phyloP scores from a whole-genome alignment of 2,888 invertebrate species.

The Cosmia pyralina region DNA sequence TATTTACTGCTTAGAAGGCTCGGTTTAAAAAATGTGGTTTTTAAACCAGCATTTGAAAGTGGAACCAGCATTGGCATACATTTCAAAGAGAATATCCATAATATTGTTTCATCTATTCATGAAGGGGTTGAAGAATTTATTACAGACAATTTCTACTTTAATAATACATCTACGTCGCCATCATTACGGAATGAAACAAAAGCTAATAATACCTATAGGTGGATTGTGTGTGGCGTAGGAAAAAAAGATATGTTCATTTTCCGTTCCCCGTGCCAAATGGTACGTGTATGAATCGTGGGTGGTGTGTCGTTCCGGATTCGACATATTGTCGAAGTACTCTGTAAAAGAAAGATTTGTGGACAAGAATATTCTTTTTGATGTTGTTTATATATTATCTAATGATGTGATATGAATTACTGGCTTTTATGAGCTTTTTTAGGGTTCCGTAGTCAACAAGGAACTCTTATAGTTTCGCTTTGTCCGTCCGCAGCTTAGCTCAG shows the following conservation, averaged over 20 bases:
- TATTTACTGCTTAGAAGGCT: not conserved
- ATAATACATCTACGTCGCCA: conserved; percentile 18
- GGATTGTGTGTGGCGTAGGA: conserved; percentile 18
- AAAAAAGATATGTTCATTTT: conserved; percentile 26
- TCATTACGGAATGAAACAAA: conserved; percentile 14
- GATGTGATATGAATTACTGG: not conserved
- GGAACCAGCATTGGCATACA: not conserved
- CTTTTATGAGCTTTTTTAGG: not conserved
- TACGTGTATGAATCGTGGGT: conserved; percentile 41
- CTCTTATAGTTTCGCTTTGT: too few species aligned
- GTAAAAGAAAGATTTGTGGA: conserved; percentile 4
- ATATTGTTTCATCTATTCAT: conserved; percentile 9
- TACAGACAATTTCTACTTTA: not conserved
- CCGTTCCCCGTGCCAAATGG: conserved; percentile 49
- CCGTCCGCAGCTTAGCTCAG: too few species aligned
- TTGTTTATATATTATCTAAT: not conserved
- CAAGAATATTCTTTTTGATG: not conserved
- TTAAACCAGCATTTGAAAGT: not conserved
- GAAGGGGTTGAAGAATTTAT: not conserved
- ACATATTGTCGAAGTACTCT: conserved; percentile 25
- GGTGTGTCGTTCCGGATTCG: conserved; percentile 26
- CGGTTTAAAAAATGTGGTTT: not conserved
- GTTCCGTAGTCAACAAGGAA: too few species aligned
- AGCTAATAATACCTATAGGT: conserved; percentile 35
- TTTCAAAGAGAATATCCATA: not conserved